Conservation (phyloP, 2,888 invertebrate genomes). For the Melanargia galathea region DNA sequence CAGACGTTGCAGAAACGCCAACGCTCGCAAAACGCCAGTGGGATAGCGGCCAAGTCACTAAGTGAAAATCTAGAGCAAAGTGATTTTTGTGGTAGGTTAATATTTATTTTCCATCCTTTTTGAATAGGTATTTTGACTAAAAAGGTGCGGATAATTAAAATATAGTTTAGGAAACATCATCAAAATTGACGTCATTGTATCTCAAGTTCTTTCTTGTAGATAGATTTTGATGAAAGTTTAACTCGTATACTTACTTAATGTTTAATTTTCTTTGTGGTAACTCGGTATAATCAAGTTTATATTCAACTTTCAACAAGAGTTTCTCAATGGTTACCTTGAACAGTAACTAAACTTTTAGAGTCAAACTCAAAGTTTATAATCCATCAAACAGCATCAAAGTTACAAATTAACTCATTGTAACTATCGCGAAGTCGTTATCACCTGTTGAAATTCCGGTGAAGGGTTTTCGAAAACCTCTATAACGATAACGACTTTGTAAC, state of each 20-base stretch:
- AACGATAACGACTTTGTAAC: not conserved
- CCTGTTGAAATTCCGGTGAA: constrained; percentile 9
- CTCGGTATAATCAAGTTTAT: not conserved
- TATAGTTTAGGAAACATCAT: too few relatives aligned
- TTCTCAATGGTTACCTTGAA: not conserved
- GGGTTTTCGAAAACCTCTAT: not conserved
- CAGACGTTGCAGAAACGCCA: too few relatives aligned
- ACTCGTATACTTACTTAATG: not conserved
- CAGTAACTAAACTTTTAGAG: not conserved
- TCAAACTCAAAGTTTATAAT: constrained; percentile 5
- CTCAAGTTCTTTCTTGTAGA: too few relatives aligned
- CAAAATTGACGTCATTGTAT: not conserved
- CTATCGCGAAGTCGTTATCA: constrained; percentile 27
- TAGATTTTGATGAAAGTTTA: too few relatives aligned
- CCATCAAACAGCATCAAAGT: constrained; percentile 5
- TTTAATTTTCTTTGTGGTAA: not conserved
- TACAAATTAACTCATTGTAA: constrained; percentile 18
- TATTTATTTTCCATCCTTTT: too few relatives aligned
- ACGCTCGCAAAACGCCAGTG: too few relatives aligned
- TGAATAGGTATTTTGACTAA: too few relatives aligned
- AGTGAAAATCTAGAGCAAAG: too few relatives aligned
- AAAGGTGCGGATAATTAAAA: too few relatives aligned
- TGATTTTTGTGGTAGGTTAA: too few relatives aligned
- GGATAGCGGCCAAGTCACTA: too few relatives aligned
- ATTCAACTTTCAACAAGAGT: not conserved